Evolutionary conservation across 2,797 vertebrate species (phyloP), one percentile per base, ranked within the genome.

Genomic region (Xerus rutilus): DNA sequence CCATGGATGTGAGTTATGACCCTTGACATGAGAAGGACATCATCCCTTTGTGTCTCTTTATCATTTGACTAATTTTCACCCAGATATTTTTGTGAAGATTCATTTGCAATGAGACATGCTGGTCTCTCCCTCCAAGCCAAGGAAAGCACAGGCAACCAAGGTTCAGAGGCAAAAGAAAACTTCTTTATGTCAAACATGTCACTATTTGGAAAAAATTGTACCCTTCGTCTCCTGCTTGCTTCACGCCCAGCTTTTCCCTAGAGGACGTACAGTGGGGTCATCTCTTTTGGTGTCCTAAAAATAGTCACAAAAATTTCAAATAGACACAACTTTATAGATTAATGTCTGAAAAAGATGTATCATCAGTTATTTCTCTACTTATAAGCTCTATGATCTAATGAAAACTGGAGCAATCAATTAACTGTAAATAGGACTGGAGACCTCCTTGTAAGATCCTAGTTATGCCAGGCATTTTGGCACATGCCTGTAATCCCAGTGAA

Each of bases 51-150:
- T 1, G 7, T 62, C 10, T 94, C 81, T 49, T 77, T 49, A 25
- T 67, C 59, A 88, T 52, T 65, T 91, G n/a, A 67, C 81, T 77
- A 43, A 91, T 57, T 94, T 96, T 97, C 74, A 69, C 52, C 13
- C 69, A 93, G 93, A 92, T 30, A 35, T 25, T 47, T 23, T 83
- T 95, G 69, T 65, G 43, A 89, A 76, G 90, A 81, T 57, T 64
- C 35, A 11, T 59, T 89, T 69, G 20, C 70, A 76, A 1, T 28
- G 30, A 74, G 30, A 57, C 65, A 84, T 7, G 10, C 76, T 84
- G 67, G 35, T 76, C 30, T 92, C 73, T 92, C 49, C 23, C 30
- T 89, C n/a, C 39, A 32, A 93, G 67, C 28, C 47, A 47, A 72
- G 47, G 59, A 86, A 84, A 87, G 30, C 21, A 86, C 96, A 92